A percentile compares a stretch with the other conserved stretches of the same genome.
These are phyloP conservation scores for Heterohyrax brucei DNA, from an alignment of 2,797 vertebrate genomes.

Conservation along the genomic window DNA sequence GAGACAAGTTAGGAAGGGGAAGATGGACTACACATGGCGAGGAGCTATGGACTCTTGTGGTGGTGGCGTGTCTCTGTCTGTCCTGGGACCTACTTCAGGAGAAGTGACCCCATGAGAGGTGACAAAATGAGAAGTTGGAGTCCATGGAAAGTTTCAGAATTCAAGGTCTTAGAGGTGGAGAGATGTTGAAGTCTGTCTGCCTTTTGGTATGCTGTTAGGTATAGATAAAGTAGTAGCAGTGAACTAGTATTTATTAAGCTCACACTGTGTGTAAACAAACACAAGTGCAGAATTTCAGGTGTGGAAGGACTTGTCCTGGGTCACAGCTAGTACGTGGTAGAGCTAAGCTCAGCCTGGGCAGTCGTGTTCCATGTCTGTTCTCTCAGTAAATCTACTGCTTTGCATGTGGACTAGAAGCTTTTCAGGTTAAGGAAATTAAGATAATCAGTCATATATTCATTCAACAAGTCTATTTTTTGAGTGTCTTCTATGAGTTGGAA, in stretches of 20 bases:
- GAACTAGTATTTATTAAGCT: neutral
- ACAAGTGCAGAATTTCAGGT: neutral
- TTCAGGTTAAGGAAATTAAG: neutral
- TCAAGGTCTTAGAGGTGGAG: neutral
- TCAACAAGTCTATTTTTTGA: neutral
- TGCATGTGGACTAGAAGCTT: neutral
- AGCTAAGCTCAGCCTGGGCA: neutral
- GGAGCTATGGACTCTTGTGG: neutral
- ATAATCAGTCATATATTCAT: neutral
- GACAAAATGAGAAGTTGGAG: neutral
- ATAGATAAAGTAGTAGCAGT: neutral
- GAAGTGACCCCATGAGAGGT: neutral
- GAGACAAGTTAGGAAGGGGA: neutral
- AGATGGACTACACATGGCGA: too few relatives aligned
- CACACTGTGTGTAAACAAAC: neutral
- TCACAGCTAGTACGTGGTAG: neutral
- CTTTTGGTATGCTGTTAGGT: neutral
- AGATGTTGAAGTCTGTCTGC: neutral
- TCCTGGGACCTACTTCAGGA: neutral
- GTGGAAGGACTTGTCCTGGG: neutral
- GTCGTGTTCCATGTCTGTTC: neutral
- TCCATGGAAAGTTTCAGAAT: neutral
- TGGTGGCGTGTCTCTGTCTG: neutral
- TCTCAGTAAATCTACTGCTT: fast-evolving
- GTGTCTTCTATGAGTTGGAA: neutral